These are phyloP conservation scores for Tapera naevia DNA, from an alignment of 2,797 vertebrate genomes.

Conservation along the genomic window DNA sequence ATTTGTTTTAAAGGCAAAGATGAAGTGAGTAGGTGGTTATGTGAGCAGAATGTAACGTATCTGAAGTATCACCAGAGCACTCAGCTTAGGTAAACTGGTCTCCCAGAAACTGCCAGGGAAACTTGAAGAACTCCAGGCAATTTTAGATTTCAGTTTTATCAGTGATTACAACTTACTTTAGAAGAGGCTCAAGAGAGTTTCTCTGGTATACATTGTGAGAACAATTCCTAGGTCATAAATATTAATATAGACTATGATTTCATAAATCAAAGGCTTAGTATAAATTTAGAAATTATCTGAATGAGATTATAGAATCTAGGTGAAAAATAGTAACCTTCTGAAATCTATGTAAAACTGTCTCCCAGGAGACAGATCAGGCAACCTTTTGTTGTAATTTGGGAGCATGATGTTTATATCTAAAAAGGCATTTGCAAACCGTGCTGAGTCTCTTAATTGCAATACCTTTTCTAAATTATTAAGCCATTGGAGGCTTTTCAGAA, in stretches of 20 bases:
- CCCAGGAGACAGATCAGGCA: neutral
- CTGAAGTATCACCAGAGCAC: neutral
- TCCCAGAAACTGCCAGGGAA: neutral
- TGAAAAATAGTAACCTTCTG: neutral
- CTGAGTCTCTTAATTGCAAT: neutral
- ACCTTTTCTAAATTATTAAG: neutral
- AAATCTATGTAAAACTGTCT: neutral
- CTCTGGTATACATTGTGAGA: neutral
- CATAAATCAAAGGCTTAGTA: neutral
- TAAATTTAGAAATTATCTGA: neutral
- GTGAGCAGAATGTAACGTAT: neutral
- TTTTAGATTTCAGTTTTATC: conserved; percentile 12
- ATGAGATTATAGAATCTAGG: neutral
- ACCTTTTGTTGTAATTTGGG: neutral
- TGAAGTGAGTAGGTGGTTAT: neutral
- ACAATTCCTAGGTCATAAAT: neutral
- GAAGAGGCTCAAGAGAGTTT: neutral
- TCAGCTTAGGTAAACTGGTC: neutral
- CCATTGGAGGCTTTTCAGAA: neutral
- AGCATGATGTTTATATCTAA: neutral
- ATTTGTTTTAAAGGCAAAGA: neutral
- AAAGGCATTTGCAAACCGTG: neutral
- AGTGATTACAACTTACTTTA: neutral
- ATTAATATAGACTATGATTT: neutral
- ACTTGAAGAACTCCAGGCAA: neutral